Base-by-base conservation (phyloP, 2,113 vertebrate species). In the Scomber scombrus region DNA sequence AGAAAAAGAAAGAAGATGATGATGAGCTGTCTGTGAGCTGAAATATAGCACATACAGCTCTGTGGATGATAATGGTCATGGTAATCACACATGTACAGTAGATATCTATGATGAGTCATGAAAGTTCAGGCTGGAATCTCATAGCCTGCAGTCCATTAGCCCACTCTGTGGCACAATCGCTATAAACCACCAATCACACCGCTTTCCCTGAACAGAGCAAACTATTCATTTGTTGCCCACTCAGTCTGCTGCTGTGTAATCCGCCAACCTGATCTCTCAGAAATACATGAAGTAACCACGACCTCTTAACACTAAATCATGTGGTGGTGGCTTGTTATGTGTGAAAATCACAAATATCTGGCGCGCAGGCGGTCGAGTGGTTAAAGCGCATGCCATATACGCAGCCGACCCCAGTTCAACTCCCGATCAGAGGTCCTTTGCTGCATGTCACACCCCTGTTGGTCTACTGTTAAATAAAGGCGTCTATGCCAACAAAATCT, bases 161-260 rank as follows among this genome's bases (percentile, higher is more conserved):
- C 71, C 55, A 78, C 76, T 81, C 72, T 74, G 78, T n/a, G 0
- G 50, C 15, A 14, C 0, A 2, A 65, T 63, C 29, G 0, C 40
- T 29, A 50, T 71, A 71, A 85, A 79, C 60, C 69, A 58, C 83
- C 77, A 56, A 78, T 84, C 80, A 75, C 23, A 71, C 46, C 26
- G 2, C 51, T 68, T 54, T 46, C 16, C 56, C 46, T 15, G 21
- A 75, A 84, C 56, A 34, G 51, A 79, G 75, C 57, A 58, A 69
- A 79, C 73, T 61, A 63, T 78, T 73, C 72, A 62, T 78, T 78
- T 66, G 70, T 75, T 75, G 82, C 70, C 78, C 83, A 75, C 80
- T 85, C 84, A 50, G 76, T 60, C 62, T 51, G 52, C 70, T 4
- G 31, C 71, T 50, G 61, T 34, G 57, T 50, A 12, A 65, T 68